Evolutionary conservation across 2,113 vertebrate species (phyloP).

Genomic region (Nettapus auritus): DNA sequence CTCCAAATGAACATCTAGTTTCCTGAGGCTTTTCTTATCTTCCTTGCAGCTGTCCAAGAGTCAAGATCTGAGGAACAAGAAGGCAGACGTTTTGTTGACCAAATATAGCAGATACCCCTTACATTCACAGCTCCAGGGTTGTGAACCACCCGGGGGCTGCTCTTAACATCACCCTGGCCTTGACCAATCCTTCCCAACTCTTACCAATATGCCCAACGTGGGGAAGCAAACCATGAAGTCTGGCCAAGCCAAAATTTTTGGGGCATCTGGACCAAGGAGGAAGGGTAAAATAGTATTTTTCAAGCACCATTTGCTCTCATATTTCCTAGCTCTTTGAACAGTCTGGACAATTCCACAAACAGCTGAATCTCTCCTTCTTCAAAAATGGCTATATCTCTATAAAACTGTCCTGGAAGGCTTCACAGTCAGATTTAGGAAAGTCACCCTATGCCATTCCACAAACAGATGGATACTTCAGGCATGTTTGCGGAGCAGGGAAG

Average conservation of each 20-base stretch:
- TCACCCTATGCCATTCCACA: not conserved
- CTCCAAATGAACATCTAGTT: constrained; percentile 45
- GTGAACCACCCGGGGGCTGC: not conserved
- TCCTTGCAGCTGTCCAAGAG: constrained; percentile 42
- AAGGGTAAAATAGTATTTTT: not conserved
- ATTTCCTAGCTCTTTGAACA: not conserved
- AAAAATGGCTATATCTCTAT: not conserved
- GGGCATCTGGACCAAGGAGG: not conserved
- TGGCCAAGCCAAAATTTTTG: not conserved
- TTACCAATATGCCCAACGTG: not conserved
- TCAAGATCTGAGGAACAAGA: constrained; percentile 53
- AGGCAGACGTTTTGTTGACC: not conserved
- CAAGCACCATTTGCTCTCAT: not conserved
- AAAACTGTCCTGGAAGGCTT: not conserved
- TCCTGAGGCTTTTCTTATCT: constrained; percentile 65
- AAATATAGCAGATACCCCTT: constrained; percentile 39
- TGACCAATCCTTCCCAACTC: not conserved
- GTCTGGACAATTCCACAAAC: not conserved
- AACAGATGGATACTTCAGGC: not conserved
- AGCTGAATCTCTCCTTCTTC: not conserved
- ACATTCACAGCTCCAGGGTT: not conserved
- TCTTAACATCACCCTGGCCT: not conserved
- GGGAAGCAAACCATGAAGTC: not conserved
- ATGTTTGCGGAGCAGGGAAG: not conserved
- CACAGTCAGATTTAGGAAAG: not conserved